phyloP scores from a whole-genome alignment of 2,113 vertebrate species.

The Hiodon tergisus region DNA sequence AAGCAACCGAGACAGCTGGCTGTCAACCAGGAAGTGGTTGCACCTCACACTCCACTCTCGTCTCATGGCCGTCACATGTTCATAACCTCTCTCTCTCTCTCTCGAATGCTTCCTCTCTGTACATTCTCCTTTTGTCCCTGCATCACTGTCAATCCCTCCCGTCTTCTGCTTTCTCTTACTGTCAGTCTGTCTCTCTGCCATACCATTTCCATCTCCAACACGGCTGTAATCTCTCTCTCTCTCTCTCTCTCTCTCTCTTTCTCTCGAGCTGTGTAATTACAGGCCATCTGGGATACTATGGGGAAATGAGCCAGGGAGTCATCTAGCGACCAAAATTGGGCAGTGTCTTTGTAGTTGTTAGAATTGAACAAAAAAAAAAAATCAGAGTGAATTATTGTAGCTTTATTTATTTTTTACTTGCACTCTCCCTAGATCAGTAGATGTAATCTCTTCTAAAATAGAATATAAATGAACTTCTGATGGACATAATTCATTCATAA shows the following conservation, averaged over 20 bases:
- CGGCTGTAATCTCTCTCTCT: constrained; percentile 48
- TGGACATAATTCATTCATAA: background rate
- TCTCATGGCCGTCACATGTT: background rate
- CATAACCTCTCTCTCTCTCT: constrained; percentile 24
- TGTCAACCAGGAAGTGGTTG: background rate
- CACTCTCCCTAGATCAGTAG: background rate
- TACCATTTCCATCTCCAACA: constrained; percentile 27
- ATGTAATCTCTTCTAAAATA: background rate
- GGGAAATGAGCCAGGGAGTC: constrained; percentile 53
- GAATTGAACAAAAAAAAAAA: background rate
- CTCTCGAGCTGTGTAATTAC: constrained; percentile 58
- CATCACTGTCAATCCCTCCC: constrained; percentile 29
- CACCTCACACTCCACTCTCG: background rate
- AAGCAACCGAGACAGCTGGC: background rate
- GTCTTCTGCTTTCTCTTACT: constrained; percentile 6
- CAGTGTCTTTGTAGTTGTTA: background rate
- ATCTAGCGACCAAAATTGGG: constrained; percentile 49
- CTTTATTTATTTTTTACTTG: background rate
- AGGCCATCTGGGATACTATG: constrained; percentile 65
- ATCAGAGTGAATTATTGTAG: background rate
- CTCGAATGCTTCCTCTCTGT: background rate
- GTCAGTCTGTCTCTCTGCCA: constrained; percentile 26
- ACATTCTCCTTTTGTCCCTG: constrained; percentile 16
- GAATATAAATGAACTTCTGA: background rate
- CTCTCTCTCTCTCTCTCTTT: constrained; percentile 50